Base-by-base conservation (phyloP, 2,797 vertebrate genomes). In the Allobates femoralis region DNA sequence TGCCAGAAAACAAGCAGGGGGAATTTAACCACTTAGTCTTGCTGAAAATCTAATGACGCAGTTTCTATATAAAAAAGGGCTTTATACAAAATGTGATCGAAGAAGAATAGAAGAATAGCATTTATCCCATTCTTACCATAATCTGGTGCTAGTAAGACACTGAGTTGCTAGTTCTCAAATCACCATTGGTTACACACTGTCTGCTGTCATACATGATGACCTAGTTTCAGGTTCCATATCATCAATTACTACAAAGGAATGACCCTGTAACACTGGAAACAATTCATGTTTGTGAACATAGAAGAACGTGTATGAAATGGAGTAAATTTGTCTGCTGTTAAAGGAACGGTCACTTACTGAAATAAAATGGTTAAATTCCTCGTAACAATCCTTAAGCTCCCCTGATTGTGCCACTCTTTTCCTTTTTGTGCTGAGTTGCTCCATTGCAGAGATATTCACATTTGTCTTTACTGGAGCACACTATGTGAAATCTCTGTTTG, bases 1-100 rank as follows among this genome's bases (percentile, higher is more conserved):
- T 58, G 77, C 82, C 83, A 67, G 86, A 81, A 88, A 85, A 66
- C 77, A 81, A 81, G 46, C 77, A 81, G 67, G 67, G 67, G 46
- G 62, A 69, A 67, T 53, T 81, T 81, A 75, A 81, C 78, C 30
- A 28, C 18, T 85, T 62, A 58, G 7, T 23, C 32, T n/a, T n/a
- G n/a, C n/a, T 50, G 69, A 73, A 73, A 46, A 50, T 50, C 69
- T 46, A 73, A 26, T 73, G 67, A 73, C 11, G 37, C 37, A 73
- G n/a, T n/a, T n/a, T n/a, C n/a, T n/a, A n/a, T n/a, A n/a, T n/a
- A n/a, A n/a, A n/a, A n/a, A n/a, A n/a, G n/a, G n/a, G n/a, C n/a
- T n/a, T n/a, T n/a, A n/a, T n/a, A n/a, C n/a, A n/a, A n/a, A n/a
- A n/a, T n/a, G n/a, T n/a, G n/a, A n/a, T n/a, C n/a, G n/a, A n/a